These are phyloP conservation scores for Aldrovandia affinis DNA, from an alignment of 2,797 vertebrate species.

Conservation along the genomic window DNA sequence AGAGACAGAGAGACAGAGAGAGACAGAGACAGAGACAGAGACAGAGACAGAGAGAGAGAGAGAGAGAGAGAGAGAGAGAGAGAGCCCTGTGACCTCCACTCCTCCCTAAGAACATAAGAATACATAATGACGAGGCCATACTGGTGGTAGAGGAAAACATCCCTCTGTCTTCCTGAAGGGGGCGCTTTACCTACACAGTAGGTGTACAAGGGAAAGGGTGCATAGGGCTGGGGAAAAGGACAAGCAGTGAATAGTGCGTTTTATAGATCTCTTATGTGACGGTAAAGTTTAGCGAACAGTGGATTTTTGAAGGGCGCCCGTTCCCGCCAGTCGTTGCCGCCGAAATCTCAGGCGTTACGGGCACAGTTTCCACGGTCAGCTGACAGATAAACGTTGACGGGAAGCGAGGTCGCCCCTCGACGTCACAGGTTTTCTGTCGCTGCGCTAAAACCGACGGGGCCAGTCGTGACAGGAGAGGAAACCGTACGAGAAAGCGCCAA, in stretches of 20 bases:
- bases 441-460: background rate
- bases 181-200: constrained; percentile 6
- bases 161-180: background rate
- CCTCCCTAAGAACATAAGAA: no score
- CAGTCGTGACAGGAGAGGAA: background rate
- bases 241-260: background rate
- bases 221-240: background rate
- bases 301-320: no score
- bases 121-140: no score
- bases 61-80: no score
- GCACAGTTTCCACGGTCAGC: background rate
- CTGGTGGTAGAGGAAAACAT: background rate
- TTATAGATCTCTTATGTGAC: background rate
- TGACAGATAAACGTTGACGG: background rate
- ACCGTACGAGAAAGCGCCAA: background rate
- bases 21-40: background rate
- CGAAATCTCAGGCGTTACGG: no score
- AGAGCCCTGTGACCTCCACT: background rate
- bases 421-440: background rate
- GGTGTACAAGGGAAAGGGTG: background rate
- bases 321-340: no score
- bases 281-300: background rate
- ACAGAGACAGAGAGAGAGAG: background rate
- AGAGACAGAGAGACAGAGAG: no score
- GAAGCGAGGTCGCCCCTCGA: background rate